Base-by-base conservation (phyloP, 1,140 invertebrate species). In the Augochlora pura region DNA sequence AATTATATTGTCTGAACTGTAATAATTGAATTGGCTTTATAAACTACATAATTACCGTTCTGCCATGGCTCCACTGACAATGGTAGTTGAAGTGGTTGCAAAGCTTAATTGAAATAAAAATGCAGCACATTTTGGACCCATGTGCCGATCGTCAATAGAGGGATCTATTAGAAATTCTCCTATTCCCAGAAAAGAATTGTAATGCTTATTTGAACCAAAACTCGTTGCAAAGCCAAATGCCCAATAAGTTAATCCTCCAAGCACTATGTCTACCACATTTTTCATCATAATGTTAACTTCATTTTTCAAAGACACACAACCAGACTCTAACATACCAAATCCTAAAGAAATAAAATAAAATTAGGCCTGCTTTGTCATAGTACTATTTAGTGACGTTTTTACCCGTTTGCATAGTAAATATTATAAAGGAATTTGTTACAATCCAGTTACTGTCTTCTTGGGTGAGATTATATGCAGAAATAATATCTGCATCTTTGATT, bases 241-340 rank as follows among this genome's bases (percentile, higher is more conserved):
- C 98, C 98, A 99, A 92, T 99, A 99, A 0, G 97, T 98, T 7
- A 98, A 90, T 68, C 97, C 98, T 21, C 98, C 98, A 4, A 99
- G 94, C 14, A 98, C 96, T 70, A 99, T 97, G 84, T 99, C 98
- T 1, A 97, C 97, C 0, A 98, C 95, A 88, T 99, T 99, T 91
- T 98, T 98, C 96, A 98, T 98, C 97, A 98, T 98, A n/a, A 98
- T 98, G 87, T 98, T 98, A 0, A 98, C 97, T 94, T 98, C 98
- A 88, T 98, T 98, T 92, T 98, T 99, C 42, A 97, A 94, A 1
- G 97, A 98, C 0, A 98, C 98, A 85, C 97, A 97, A 9, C 98
- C 98, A 1, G 97, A 97, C 90, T 99, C 98, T 70, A 99, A 89
- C 94, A 99, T 96, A 9, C 97, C 97, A 88, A 98, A 99, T 66